Percentiles rank a stretch among this genome's conserved stretches.
Evolutionary conservation across 2,113 vertebrate genomes (phyloP).

Genomic region (Phyllostomus discolor): DNA sequence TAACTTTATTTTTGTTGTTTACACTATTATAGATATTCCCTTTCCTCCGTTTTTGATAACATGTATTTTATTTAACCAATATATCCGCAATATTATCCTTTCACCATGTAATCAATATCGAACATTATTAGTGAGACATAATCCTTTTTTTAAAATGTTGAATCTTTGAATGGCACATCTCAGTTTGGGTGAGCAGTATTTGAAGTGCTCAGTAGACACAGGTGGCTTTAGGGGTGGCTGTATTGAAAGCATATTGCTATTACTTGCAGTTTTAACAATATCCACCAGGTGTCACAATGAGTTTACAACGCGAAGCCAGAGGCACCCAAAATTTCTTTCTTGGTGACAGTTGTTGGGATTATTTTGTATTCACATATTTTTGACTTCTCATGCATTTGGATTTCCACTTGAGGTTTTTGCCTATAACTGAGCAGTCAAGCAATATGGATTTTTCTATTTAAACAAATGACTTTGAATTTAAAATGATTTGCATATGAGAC

Average conservation of each 20-base stretch:
- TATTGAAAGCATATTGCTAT: accelerated
- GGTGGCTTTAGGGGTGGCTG: too few species aligned
- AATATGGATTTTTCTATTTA: background rate
- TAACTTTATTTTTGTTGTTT: too few species aligned
- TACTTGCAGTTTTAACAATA: background rate
- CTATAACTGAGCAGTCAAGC: background rate
- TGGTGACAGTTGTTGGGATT: background rate
- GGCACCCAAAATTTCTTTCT: background rate
- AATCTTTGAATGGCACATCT: background rate
- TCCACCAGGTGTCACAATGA: constrained; percentile 54
- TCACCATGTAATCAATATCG: background rate
- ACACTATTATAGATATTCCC: too few species aligned
- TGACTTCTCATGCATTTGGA: background rate
- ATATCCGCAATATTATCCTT: background rate
- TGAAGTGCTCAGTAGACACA: background rate
- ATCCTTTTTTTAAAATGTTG: background rate
- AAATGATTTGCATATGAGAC: background rate
- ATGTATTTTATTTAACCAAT: background rate
- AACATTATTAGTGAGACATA: background rate
- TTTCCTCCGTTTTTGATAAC: too few species aligned
- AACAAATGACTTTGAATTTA: background rate
- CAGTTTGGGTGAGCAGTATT: background rate
- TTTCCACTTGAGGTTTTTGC: background rate
- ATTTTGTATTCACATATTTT: background rate
- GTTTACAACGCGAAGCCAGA: background rate